Evolutionary conservation across 2,797 vertebrate genomes (phyloP).

Genomic region (Prunella strophiata): DNA sequence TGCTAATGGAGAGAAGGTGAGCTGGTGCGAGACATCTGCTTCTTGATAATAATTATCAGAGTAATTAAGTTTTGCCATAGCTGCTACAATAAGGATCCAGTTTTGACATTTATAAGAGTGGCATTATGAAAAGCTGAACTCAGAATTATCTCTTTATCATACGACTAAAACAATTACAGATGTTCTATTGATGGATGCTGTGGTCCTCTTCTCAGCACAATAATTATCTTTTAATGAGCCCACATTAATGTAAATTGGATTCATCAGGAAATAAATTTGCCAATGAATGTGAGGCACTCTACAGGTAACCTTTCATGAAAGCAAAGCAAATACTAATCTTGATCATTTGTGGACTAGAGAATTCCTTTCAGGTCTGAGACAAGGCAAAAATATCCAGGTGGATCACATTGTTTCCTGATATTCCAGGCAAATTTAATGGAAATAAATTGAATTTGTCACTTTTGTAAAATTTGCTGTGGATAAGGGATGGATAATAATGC

Average conservation of each 20-base stretch:
- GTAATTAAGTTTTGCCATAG: slow-evolving; percentile 71
- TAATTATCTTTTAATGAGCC: slow-evolving; percentile 87
- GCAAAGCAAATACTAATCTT: slow-evolving; percentile 60
- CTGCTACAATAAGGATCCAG: slow-evolving; percentile 60
- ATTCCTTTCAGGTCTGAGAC: slow-evolving; percentile 1
- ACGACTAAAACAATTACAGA: slow-evolving; percentile 80
- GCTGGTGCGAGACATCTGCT: slow-evolving; percentile 52
- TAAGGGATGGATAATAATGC: not conserved
- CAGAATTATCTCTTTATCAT: slow-evolving; percentile 77
- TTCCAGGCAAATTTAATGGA: not conserved
- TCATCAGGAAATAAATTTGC: slow-evolving; percentile 75
- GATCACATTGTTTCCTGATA: not conserved
- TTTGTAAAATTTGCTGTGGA: not conserved
- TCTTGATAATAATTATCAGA: slow-evolving; percentile 70
- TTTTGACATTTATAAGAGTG: slow-evolving; percentile 73
- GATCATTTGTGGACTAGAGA: slow-evolving; percentile 22
- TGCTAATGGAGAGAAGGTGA: slow-evolving; percentile 28
- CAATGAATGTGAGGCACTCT: slow-evolving; percentile 70
- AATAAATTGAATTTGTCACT: not conserved
- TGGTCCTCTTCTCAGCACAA: slow-evolving; percentile 57
- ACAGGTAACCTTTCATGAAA: slow-evolving; percentile 76
- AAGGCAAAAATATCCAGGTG: not conserved
- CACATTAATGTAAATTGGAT: slow-evolving; percentile 82
- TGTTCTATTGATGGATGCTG: slow-evolving; percentile 70
- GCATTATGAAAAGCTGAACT: slow-evolving; percentile 70